These are phyloP conservation scores for Ascaphus truei DNA, from an alignment of 2,113 vertebrate species.

Conservation along the genomic window DNA sequence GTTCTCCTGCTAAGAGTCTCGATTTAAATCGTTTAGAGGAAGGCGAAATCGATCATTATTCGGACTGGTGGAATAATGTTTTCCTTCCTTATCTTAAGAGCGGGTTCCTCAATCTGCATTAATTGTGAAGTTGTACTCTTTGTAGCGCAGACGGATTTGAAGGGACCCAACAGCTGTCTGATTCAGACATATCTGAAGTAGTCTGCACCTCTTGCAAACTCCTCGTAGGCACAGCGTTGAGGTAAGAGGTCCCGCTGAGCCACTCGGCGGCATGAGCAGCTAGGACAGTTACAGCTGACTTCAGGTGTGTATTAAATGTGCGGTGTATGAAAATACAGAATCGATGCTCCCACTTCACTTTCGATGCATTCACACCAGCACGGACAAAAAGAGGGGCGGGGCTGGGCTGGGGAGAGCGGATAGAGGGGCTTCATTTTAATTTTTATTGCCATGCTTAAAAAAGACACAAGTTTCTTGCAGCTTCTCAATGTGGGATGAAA, in stretches of 20 bases:
- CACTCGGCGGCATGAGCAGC: conserved; percentile 44
- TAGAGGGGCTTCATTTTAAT: conserved; percentile 30
- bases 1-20: conserved; percentile 28
- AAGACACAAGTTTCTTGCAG: conserved; percentile 30
- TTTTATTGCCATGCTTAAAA: conserved; percentile 78
- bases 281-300: conserved; percentile 15
- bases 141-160: conserved; percentile 3
- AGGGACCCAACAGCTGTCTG: not conserved
- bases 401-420: no score
- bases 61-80: not conserved
- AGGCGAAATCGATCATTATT: not conserved
- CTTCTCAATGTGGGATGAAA: conserved; percentile 31
- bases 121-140: conserved; percentile 33
- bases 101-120: conserved; percentile 4
- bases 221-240: conserved; percentile 44
- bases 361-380: conserved; percentile 28
- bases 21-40: conserved; percentile 3
- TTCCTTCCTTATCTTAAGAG: conserved; percentile 7
- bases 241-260: conserved; percentile 47
- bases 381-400: not conserved
- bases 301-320: conserved; percentile 38
- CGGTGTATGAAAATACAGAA: conserved; percentile 39
- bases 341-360: conserved; percentile 11
- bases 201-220: not conserved
- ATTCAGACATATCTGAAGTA: not conserved